Conservation (phyloP, 92 coral and sea anemone species). For the Palythoa heliodiscus region DNA sequence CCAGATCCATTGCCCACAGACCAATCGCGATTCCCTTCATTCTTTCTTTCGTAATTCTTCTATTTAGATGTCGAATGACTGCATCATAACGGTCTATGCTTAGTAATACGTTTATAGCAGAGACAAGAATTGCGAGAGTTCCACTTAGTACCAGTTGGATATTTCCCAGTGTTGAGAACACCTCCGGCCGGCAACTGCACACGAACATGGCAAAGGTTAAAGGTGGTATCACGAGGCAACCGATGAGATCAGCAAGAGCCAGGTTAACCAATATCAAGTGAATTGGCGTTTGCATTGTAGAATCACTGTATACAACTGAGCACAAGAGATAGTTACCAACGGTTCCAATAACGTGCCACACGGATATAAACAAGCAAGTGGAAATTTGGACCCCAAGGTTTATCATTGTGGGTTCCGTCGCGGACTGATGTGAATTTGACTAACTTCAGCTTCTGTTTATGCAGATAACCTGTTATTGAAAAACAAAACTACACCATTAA, state of each 20-base stretch:
- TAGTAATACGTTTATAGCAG: not conserved
- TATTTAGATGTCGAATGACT: slow-evolving; percentile 1
- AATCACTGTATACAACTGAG: slow-evolving; percentile 14
- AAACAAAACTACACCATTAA: not conserved
- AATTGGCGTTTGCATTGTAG: slow-evolving; percentile 5
- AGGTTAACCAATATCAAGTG: slow-evolving; percentile 25
- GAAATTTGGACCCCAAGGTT: not conserved
- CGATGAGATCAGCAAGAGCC: slow-evolving; percentile 12
- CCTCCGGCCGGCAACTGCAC: not conserved
- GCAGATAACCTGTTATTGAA: not conserved
- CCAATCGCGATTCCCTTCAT: slow-evolving; percentile 19
- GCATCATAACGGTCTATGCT: slow-evolving; percentile 34
- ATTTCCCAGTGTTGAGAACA: not conserved
- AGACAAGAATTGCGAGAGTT: not conserved
- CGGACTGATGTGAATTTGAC: not conserved
- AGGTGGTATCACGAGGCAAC: slow-evolving; percentile 4
- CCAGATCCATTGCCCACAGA: slow-evolving; percentile 11
- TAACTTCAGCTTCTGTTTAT: not conserved
- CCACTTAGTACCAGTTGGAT: slow-evolving; percentile 6
- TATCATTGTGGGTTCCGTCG: not conserved
- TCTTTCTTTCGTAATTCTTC: slow-evolving; percentile 14
- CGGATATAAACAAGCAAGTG: slow-evolving; percentile 7
- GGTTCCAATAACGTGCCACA: not conserved
- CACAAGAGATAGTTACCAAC: slow-evolving; percentile 14
- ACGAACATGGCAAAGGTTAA: slow-evolving; percentile 5